Evolutionary conservation across 2,888 invertebrate species (phyloP), one percentile per base, ranked within the genome.

Genomic region (Lasioglossum zephyrum): DNA sequence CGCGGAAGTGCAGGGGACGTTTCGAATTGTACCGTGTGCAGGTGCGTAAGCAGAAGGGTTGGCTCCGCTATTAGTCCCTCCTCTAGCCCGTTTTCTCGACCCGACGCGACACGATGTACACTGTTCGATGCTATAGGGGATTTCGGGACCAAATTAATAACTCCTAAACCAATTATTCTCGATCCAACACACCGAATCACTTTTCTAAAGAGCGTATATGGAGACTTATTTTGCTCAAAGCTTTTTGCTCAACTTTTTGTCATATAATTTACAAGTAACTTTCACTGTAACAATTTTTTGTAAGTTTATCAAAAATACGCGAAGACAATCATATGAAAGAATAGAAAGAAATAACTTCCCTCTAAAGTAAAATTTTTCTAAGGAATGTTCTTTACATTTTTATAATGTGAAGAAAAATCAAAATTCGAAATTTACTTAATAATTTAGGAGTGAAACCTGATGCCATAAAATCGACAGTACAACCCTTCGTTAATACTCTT

Each of bases 1-100:
- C 74, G 73, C 88, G 88, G 74, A 90, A 88, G 88, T 87, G 86
- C 81, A 66, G 57, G 87, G 75, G 87, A 85, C 89, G 83, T 84
- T 81, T 76, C 76, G 78, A 86, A 82, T 89, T 86, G 82, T 84
- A 79, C 76, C 73, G 70, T 47, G 79, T 80, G 72, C 77, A 84
- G 83, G 79, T 83, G 83, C 79, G 85, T 86, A 79, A 88, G 78
- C 74, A 57, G 77, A 57, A 78, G 84, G 86, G 78, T 84, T 76
- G 36, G 26, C 31, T 69, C 70, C 60, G 70, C 36, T 63, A 18
- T 63, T 31, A 16, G 31, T 41, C 69, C 39, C 60, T 26, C 18
- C 44, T 72, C 70, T 26, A n/a, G 69, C 41, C 22, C 26, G 13
- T 57, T 69, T 49, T 39, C 39, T 13, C 26, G 26, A 9, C 63